phyloP scores from a whole-genome alignment of 1,140 invertebrate species.

The Conus ventricosus region DNA sequence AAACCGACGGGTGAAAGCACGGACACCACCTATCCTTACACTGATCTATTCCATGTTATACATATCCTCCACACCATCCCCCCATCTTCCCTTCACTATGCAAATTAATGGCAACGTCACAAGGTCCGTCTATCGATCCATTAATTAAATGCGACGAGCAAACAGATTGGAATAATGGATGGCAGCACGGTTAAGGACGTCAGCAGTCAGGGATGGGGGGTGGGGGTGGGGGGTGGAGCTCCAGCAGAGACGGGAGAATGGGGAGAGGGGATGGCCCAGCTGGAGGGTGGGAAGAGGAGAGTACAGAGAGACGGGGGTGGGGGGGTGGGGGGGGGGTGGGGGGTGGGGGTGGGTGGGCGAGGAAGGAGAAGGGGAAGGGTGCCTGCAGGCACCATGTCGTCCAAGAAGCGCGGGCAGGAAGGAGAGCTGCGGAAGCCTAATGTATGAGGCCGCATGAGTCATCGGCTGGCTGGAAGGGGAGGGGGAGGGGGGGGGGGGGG shows the following conservation, averaged over 20 bases:
- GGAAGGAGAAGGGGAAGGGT: background rate
- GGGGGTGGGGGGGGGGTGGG: background rate
- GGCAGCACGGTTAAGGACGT: background rate
- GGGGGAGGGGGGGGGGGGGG: background rate
- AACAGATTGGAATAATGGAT: background rate
- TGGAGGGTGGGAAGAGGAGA: too few relatives aligned
- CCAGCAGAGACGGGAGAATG: too few relatives aligned
- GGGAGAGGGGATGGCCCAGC: too few relatives aligned
- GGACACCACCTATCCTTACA: background rate
- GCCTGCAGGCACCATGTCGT: background rate
- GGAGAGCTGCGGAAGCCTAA: background rate
- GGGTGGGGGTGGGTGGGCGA: background rate
- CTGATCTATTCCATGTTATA: background rate
- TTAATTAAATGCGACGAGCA: conserved; percentile 14
- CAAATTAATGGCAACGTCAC: background rate
- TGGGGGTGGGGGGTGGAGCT: too few relatives aligned
- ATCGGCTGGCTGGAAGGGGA: conserved; percentile 6
- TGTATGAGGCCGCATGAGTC: conserved; percentile 24
- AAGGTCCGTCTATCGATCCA: background rate
- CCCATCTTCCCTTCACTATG: background rate
- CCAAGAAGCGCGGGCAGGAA: background rate
- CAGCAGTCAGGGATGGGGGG: background rate
- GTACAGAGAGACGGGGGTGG: background rate
- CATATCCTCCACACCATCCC: background rate
- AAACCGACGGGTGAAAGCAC: too few relatives aligned